phyloP scores from a whole-genome alignment of 2,888 invertebrate species.

The Timandra comae region DNA sequence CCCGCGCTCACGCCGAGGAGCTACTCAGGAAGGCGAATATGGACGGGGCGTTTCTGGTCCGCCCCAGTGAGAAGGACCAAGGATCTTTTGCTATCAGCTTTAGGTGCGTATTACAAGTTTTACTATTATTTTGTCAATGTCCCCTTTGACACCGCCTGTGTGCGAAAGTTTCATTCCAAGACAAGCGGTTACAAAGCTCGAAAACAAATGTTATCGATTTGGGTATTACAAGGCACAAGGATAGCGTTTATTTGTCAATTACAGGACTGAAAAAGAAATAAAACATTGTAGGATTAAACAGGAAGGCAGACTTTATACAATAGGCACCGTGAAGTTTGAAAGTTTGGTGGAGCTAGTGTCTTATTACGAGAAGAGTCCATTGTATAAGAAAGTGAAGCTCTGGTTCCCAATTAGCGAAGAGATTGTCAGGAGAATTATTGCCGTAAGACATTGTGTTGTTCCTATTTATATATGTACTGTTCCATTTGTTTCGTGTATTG shows the following conservation, averaged over 20 bases:
- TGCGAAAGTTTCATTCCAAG: too few species aligned
- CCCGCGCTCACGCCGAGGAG: constrained; percentile 90
- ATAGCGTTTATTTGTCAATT: too few species aligned
- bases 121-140: too few species aligned
- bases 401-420: constrained; percentile 89
- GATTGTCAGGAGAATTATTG: constrained; percentile 77
- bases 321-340: constrained; percentile 95
- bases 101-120: too few species aligned
- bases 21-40: constrained; percentile 87
- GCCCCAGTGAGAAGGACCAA: constrained; percentile 91
- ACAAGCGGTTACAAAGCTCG: too few species aligned
- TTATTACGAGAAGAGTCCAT: constrained; percentile 92
- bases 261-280: constrained; percentile 92
- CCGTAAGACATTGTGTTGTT: too few species aligned
- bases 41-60: constrained; percentile 96
- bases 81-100: constrained; percentile 96
- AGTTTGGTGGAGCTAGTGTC: constrained; percentile 95
- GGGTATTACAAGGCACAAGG: too few species aligned
- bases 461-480: background rate
- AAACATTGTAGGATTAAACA: constrained; percentile 97
- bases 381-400: constrained; percentile 94
- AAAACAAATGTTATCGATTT: too few species aligned
- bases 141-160: too few species aligned
- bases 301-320: constrained; percentile 93
- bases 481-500: background rate